phyloP scores from a whole-genome alignment of 2,888 invertebrate species.

The Eristalinus sepulchralis region DNA sequence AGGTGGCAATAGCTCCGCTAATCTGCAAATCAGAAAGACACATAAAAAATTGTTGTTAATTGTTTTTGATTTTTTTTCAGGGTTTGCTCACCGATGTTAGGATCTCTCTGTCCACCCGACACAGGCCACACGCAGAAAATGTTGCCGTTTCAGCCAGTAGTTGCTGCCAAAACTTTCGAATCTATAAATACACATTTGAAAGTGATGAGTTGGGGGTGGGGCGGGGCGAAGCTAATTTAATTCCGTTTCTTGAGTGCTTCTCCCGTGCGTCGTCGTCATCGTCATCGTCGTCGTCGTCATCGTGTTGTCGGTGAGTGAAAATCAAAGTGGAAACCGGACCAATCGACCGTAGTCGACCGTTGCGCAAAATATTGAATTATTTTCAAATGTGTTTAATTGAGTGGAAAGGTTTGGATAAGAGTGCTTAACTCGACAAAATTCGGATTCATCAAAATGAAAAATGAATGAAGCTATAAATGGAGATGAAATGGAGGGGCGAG shows the following conservation, averaged over 20 bases:
- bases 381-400: slow-evolving; percentile 66
- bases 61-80: not conserved
- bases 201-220: not conserved
- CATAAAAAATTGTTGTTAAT: not conserved
- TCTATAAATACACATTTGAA: slow-evolving; percentile 69
- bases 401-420: slow-evolving; percentile 68
- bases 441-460: slow-evolving; percentile 40
- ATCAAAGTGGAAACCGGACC: slow-evolving; percentile 59
- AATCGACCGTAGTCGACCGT: slow-evolving; percentile 44
- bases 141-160: slow-evolving; percentile 77
- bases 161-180: slow-evolving; percentile 80
- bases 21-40: slow-evolving; percentile 78
- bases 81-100: slow-evolving; percentile 80
- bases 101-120: slow-evolving; percentile 82
- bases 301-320: slow-evolving; percentile 34
- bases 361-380: slow-evolving; percentile 50
- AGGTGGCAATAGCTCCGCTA: slow-evolving; percentile 82
- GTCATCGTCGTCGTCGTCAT: too few species aligned
- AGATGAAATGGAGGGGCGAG: not conserved
- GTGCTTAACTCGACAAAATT: slow-evolving; percentile 51
- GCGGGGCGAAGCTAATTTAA: slow-evolving; percentile 44
- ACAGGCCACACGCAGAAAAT: slow-evolving; percentile 83
- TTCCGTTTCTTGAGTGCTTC: slow-evolving; percentile 51
- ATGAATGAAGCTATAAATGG: slow-evolving; percentile 36
- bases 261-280: too few species aligned